Percentiles rank a stretch among this genome's conserved stretches.
These are phyloP conservation scores for Caenorhabditis plicata DNA, from an alignment of 2,888 invertebrate genomes.

Conservation along the genomic window DNA sequence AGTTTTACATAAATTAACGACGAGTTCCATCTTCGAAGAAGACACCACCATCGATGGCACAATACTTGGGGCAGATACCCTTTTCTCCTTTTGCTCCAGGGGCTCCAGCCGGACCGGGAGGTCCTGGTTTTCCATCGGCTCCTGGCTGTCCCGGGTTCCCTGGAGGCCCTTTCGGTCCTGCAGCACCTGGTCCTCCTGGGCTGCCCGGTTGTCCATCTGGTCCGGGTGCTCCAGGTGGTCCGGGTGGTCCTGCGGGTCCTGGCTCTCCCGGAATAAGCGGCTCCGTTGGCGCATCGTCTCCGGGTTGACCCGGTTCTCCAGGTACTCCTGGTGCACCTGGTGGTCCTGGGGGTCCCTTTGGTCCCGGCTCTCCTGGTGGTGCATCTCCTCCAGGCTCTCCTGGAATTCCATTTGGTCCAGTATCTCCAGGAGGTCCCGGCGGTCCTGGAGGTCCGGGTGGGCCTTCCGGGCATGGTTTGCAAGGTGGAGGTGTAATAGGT, in stretches of 20 bases:
- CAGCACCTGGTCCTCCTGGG: slow-evolving; percentile 48
- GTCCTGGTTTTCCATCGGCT: slow-evolving; percentile 41
- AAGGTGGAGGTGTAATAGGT: slow-evolving; percentile 49
- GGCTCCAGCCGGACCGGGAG: slow-evolving; percentile 34
- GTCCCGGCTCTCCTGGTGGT: slow-evolving; percentile 27
- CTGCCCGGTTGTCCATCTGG: slow-evolving; percentile 39
- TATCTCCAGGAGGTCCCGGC: slow-evolving; percentile 44
- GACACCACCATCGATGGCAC: slow-evolving; percentile 30
- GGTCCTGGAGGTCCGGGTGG: slow-evolving; percentile 52
- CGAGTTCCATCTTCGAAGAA: slow-evolving; percentile 30
- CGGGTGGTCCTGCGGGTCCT: slow-evolving; percentile 35
- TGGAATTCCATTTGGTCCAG: slow-evolving; percentile 33
- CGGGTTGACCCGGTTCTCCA: slow-evolving; percentile 36
- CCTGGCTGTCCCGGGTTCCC: slow-evolving; percentile 39
- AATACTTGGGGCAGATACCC: slow-evolving; percentile 29
- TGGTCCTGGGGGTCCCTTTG: slow-evolving; percentile 42
- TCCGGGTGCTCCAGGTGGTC: slow-evolving; percentile 31
- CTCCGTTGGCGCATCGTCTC: slow-evolving; percentile 23
- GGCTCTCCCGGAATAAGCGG: slow-evolving; percentile 41
- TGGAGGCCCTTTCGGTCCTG: slow-evolving; percentile 42
- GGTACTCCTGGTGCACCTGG: slow-evolving; percentile 41
- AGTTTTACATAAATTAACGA: too few species aligned
- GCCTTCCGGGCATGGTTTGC: slow-evolving; percentile 50
- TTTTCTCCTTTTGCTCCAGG: slow-evolving; percentile 23
- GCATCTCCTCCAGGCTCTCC: slow-evolving; percentile 35